Evolutionary conservation across 2,797 vertebrate species (phyloP).

Genomic region (Galago senegalensis): DNA sequence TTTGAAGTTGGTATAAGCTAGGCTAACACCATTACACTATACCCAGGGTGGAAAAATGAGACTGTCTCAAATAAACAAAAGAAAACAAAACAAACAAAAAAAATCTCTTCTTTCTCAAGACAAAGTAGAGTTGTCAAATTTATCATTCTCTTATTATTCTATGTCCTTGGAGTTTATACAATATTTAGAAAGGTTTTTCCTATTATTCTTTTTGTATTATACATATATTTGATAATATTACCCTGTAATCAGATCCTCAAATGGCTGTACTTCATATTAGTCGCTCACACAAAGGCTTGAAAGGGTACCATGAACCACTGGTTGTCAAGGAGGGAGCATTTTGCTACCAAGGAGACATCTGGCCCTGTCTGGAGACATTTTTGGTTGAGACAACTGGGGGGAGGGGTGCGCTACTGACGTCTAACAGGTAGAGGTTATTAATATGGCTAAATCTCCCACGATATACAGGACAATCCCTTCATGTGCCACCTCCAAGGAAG

Average conservation of each 20-base stretch:
- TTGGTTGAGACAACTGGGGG: background rate
- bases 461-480: background rate
- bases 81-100: too few species aligned
- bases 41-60: too few species aligned
- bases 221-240: background rate
- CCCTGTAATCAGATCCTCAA: background rate
- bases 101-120: background rate
- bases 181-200: background rate
- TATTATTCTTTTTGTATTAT: too few species aligned
- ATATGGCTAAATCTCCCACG: background rate
- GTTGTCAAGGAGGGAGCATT: background rate
- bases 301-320: background rate
- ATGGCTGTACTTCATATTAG: background rate
- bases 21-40: too few species aligned
- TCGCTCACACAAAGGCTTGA: slow-evolving; percentile 28
- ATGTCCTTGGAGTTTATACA: background rate
- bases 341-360: background rate
- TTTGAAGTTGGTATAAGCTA: too few species aligned
- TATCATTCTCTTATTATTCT: background rate
- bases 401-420: background rate
- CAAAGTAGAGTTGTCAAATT: background rate
- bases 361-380: background rate
- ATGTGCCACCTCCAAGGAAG: background rate
- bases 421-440: background rate
- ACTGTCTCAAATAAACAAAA: too few species aligned